Evolutionary conservation across 2,113 vertebrate genomes (phyloP), one percentile per base, ranked within the genome.

Genomic region (Coreoperca whiteheadi): DNA sequence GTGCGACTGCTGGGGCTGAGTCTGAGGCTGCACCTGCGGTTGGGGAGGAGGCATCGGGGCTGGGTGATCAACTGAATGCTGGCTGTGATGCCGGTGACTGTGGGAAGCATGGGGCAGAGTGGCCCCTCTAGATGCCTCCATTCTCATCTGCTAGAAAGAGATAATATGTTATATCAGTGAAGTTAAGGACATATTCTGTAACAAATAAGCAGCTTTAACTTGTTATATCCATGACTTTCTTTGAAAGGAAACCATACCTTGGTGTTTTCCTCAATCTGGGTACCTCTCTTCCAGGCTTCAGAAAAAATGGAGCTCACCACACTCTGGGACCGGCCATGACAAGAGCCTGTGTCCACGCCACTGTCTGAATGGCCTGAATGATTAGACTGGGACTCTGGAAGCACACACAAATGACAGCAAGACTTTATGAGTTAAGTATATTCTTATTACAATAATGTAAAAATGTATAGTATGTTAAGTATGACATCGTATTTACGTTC

Each of bases 291-390:
- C 98, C 98, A 99, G 84, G 98, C 98, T 91, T 99, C 98, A 0
- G 98, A 99, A 91, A 99, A 99, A 91, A 99, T 98, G 87, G 98
- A 99, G 94, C 97, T 99, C 89, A 99, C 98, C 9, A 96, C 96
- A 81, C 98, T 99, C 87, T 99, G 98, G 46, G 98, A 99, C 23
- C 98, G 97, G 14, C 96, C 86, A 4, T 99, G 98, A 77, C 96
- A 96, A 21, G 96, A 95, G 12, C 96, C 94, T 5, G 96, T 97
- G 2, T 97, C 96, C 71, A 99, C 96, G 0, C 98, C 98, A 10
- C 98, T 98, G 88, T 99, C 98, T 67, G 98, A 98, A 56, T 99
- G 98, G 71, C 96, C 97, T 0, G 98, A 99, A 90, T 99, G 98
- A 92, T 98, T 99, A 2, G 98, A 96, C 63, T 99, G 98, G 65